phyloP scores from a whole-genome alignment of 2,888 invertebrate genomes.

The Sinhomidia bicolor region DNA sequence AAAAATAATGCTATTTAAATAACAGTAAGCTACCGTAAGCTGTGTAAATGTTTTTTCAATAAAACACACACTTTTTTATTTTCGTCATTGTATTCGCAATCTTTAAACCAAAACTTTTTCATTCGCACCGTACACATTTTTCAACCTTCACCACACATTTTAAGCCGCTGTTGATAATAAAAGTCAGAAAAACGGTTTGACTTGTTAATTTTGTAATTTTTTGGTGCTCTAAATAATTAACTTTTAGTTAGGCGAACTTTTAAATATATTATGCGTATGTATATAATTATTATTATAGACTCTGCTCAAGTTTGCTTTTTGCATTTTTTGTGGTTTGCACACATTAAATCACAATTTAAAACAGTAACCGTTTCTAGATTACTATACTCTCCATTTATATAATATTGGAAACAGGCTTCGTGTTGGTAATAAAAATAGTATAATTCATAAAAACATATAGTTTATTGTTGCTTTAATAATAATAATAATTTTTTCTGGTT shows the following conservation, averaged over 20 bases:
- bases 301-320: constrained; percentile 28
- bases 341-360: constrained; percentile 28
- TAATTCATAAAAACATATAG: not conserved
- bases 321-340: constrained; percentile 37
- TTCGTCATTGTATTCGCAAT: not conserved
- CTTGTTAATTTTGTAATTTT: not conserved
- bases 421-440: constrained; percentile 30
- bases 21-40: not conserved
- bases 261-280: not conserved
- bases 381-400: not conserved
- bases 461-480: not conserved
- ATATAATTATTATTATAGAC: constrained; percentile 1
- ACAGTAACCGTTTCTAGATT: not conserved
- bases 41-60: not conserved
- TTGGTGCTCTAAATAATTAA: constrained; percentile 1
- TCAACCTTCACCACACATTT: not conserved
- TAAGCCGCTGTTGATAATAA: not conserved
- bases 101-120: not conserved
- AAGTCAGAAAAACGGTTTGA: not conserved
- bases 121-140: not conserved
- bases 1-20: not conserved
- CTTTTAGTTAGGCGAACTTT: not conserved
- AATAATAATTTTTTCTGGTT: constrained; percentile 9
- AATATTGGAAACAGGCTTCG: not conserved
- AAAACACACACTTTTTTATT: not conserved